Base-by-base conservation (phyloP, 2,797 vertebrate species). In the Melanogrammus aeglefinus region DNA sequence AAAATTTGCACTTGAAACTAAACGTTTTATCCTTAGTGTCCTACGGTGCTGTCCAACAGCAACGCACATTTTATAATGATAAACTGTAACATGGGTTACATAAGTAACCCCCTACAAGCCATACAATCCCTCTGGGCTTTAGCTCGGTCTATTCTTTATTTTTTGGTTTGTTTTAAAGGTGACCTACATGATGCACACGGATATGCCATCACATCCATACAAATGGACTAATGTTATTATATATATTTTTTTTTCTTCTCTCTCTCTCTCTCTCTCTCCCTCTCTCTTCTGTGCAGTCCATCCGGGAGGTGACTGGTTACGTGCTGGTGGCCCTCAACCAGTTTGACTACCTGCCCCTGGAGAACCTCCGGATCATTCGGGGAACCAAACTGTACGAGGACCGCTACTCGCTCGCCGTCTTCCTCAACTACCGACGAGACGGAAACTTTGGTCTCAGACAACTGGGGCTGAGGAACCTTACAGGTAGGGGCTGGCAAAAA, bases 301-400 rank as follows among this genome's bases (percentile, higher is more conserved):
- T 99, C 83, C 94, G 97, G 75, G 98, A 99, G 90, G 98, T 99
- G 90, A 99, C 98, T 0, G 98, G 98, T 82, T 99, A 99, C 0
- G 97, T 99, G 84, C 88, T 99, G 86, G 97, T 99, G 91, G 97
- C 97, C 29, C 88, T 99, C 73, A 99, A 99, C 92, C 97, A 99
- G 90, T 99, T 99, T 81, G 97, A 97, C 47, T 97, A 99, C 90
- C 93, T 99, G 85, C 97, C 98, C 0, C 71, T 99, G 93, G 98
- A 99, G 91, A 99, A 99, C 87, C 91, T 99, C 80, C 95, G 98
- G 85, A 99, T 99, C 63, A 94, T 99, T 73, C 94, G 98, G 10
- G 98, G 98, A 13, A 99, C 95, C 73, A 98, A 97, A 82, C 94
- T 99, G 44, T 99, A 99, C 0, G 97, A 99, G 79, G 97, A 97